Evolutionary conservation across 2,797 vertebrate species (phyloP).

Genomic region (Sphenopsis melanotis): DNA sequence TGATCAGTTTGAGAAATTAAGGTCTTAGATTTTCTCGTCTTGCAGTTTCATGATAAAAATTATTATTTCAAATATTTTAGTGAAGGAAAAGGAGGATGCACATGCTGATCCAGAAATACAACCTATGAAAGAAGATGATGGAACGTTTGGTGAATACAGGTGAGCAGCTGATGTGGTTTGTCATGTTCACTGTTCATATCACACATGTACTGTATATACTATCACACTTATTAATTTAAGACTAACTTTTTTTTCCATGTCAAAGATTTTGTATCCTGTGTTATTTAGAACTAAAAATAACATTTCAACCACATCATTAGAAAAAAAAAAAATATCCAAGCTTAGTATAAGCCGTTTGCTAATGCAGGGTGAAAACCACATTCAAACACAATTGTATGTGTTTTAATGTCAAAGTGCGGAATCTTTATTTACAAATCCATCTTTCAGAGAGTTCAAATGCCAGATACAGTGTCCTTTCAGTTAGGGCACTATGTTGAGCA

Average conservation of each 20-base stretch:
- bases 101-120: constrained; percentile 98
- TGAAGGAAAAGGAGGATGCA: constrained; percentile 98
- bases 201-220: not conserved
- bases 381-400: not conserved
- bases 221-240: not conserved
- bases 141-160: constrained; percentile 99
- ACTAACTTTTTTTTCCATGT: not conserved
- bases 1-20: not conserved
- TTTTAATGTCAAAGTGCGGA: not conserved
- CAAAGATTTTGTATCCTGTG: not conserved
- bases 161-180: constrained; percentile 73
- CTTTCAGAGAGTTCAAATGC: not conserved
- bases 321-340: not conserved
- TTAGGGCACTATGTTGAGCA: not conserved
- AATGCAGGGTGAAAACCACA: not conserved
- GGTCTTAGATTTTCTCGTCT: not conserved
- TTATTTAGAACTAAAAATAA: not conserved
- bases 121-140: constrained; percentile 98
- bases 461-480: not conserved
- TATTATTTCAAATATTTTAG: constrained; percentile 70
- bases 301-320: not conserved
- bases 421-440: not conserved
- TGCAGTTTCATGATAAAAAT: not conserved
- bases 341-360: not conserved
- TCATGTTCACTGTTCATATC: not conserved